Evolutionary conservation across 2,113 vertebrate genomes (phyloP).

Genomic region (Accipiter cooperii): DNA sequence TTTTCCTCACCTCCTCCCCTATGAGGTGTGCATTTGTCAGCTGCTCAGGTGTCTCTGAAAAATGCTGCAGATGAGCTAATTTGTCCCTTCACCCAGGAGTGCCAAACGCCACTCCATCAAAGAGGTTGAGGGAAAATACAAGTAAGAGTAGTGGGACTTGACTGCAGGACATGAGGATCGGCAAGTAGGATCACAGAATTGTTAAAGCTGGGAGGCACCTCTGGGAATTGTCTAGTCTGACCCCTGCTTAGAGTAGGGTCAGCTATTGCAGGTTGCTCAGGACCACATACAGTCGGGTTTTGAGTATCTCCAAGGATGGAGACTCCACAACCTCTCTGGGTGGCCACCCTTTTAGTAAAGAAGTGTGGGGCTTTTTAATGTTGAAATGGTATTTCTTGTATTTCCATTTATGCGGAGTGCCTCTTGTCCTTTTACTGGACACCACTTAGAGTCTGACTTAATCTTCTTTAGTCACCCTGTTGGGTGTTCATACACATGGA

Average conservation of each 20-base stretch:
- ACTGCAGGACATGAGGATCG: not conserved
- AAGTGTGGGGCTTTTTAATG: not conserved
- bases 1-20: not conserved
- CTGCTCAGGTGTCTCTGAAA: not conserved
- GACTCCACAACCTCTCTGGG: not conserved
- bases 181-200: not conserved
- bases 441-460: not conserved
- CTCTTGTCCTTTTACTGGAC: not conserved
- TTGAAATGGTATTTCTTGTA: not conserved
- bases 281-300: not conserved
- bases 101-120: not conserved
- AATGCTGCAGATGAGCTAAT: not conserved
- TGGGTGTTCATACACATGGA: not conserved
- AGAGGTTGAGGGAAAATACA: not conserved
- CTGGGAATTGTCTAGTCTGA: not conserved
- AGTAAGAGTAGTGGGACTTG: not conserved
- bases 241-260: not conserved
- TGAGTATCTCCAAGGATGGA: not conserved
- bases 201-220: not conserved
- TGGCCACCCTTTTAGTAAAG: not conserved
- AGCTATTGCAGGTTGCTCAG: not conserved
- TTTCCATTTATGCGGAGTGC: not conserved
- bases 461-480: not conserved
- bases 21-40: not conserved
- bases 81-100: not conserved